Base-by-base conservation (phyloP, 2,797 vertebrate genomes). In the Presbytis comata region DNA sequence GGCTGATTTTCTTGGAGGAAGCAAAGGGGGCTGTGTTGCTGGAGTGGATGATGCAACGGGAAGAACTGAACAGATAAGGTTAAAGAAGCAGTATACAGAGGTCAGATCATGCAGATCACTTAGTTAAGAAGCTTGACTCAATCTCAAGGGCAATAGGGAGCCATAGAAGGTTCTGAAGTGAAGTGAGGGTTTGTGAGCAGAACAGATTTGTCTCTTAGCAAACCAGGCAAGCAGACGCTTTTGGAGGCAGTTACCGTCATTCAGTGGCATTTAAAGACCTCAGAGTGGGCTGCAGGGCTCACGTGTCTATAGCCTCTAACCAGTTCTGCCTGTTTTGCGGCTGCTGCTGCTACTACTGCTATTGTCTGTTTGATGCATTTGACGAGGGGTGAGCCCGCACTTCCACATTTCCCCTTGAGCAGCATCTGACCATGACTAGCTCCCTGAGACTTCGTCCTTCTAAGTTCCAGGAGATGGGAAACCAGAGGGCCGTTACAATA, bases 71-170 rank as follows among this genome's bases (percentile, higher is more conserved):
- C 59, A 33, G 28, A 10, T 0, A 36, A 64, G 36, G 59, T 26
- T 33, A 0, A 14, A 53, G 64, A 21, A 19, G 44, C 17, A 3
- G 2, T 0, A 1, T 0, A 11, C 44, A 12, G 78, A 80, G 46
- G 33, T 39, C 19, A 0, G n/a, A 17, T 24, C 19, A 3, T 13
- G 0, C 0, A 0, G 22, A 6, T n/a, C 13, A 0, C n/a, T 3
- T 0, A 33, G n/a, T 6, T 6, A 7, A 67, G 55, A 55, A 53
- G 82, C n/a, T 24, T 3, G 33, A n/a, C 30, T 88, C 48, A 2
- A 0, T 30, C 57, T 70, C 30, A 16, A 39, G 36, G 75, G 59
- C 36, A 22, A 36, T 1, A 5, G 26, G 2, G 93, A 82, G 57
- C 85, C 74, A 4, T 0, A 8, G 53, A 70, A 61, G 44, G 26